Base-by-base conservation (phyloP, 1,140 invertebrate species). In the Dinothrombium tinctorium region DNA sequence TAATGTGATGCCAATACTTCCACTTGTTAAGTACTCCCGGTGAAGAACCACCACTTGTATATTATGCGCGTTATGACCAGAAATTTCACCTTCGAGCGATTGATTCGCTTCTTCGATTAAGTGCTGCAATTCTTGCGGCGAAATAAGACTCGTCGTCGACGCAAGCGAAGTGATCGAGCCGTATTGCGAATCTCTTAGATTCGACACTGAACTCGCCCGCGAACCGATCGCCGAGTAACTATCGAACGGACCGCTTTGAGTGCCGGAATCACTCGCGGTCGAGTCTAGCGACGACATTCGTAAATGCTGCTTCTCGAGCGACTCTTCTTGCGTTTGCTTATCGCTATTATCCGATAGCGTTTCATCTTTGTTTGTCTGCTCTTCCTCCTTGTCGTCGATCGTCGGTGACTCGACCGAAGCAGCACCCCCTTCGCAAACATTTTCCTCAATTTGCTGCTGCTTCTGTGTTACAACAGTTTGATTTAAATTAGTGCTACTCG, bases 1-100 rank as follows among this genome's bases (percentile, higher is more conserved):
- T 36, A 87, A 57, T 5, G 76, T 82, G 33, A 86, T 75, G 12
- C 82, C 82, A 29, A 86, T 71, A 51, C 74, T 78, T 4, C 75
- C 70, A 21, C 71, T 46, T 11, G 35, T 21, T 14, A 20, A 42
- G 33, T 46, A 62, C 49, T 71, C 54, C 43, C 69, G 61, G 49
- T 71, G 68, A 20, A 71, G 53, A 3, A 71, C 56, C 2, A 69
- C 63, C n/a, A 71, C 68, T 25, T 64, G 54, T 12, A 71, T 64
- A 47, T 69, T 68, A 44, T 67, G 65, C 32, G 24, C 25, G 47
- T 69, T 68, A 43, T 67, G 65, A 3, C 50, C 52, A 33, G 29
- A 24, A 8, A 56, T 57, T 11, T 56, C 56, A 25, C 61, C 53
- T 40, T 72, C 69, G 20, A 69, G 47, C 17, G 61, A 67, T 40